Percentiles rank a stretch among this genome's conserved stretches.
phyloP scores from a whole-genome alignment of 2,888 invertebrate species.

The Hydraecia micacea region DNA sequence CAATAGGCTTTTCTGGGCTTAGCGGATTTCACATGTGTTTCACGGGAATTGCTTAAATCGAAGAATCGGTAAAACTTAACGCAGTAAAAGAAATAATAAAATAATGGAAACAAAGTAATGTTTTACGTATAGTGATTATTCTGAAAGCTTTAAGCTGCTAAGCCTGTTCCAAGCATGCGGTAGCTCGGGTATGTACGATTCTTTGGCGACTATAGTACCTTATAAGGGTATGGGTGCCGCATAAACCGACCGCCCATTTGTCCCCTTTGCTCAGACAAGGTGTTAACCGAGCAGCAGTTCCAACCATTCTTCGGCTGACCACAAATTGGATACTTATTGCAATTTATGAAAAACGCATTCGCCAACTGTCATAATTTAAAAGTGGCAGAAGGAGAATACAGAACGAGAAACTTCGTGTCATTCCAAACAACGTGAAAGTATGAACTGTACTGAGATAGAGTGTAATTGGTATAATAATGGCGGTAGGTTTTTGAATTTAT shows the following conservation, averaged over 20 bases:
- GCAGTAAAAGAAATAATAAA: conserved; percentile 35
- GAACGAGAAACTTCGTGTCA: conserved; percentile 71
- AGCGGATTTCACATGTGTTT: conserved; percentile 82
- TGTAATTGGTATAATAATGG: conserved; percentile 84
- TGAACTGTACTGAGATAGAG: conserved; percentile 72
- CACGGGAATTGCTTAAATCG: conserved; percentile 53
- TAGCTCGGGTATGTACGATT: conserved; percentile 70
- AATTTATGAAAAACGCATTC: conserved; percentile 69
- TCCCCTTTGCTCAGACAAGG: conserved; percentile 82
- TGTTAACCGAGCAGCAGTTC: conserved; percentile 79
- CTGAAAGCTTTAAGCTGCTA: conserved; percentile 48
- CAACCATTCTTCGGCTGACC: conserved; percentile 74
- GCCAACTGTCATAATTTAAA: conserved; percentile 74
- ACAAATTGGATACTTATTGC: conserved; percentile 73
- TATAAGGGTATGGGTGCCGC: conserved; percentile 81
- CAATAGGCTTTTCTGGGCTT: conserved; percentile 82
- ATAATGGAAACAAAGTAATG: conserved; percentile 48
- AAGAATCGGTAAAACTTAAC: conserved; percentile 27
- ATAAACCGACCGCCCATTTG: conserved; percentile 82
- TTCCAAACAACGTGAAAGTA: conserved; percentile 71
- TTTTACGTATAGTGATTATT: conserved; percentile 40
- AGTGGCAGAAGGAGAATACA: conserved; percentile 60
- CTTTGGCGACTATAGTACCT: conserved; percentile 75
- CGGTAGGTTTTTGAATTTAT: conserved; percentile 80
- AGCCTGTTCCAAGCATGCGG: conserved; percentile 53